Evolutionary conservation across 1,140 invertebrate species (phyloP).

Genomic region (Sweltsa coloradensis): DNA sequence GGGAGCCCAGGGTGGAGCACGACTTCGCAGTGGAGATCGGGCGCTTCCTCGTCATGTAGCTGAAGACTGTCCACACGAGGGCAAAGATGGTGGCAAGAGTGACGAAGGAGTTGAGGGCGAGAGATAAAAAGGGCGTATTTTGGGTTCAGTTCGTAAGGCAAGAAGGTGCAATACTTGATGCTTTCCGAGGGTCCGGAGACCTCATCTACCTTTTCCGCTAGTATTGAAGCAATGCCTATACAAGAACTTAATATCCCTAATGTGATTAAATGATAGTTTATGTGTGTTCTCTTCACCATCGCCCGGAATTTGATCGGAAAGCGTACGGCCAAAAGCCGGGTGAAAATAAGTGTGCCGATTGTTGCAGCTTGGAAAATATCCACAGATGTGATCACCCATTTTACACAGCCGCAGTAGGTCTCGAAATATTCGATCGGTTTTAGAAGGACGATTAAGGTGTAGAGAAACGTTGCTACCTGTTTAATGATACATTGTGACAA

Average conservation of each 20-base stretch:
- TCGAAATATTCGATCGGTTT: conserved; percentile 26
- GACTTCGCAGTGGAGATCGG: too few species aligned
- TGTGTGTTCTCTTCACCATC: conserved; percentile 34
- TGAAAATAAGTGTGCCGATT: conserved; percentile 36
- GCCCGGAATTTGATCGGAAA: conserved; percentile 35
- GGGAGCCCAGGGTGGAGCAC: too few species aligned
- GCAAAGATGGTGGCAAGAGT: conserved; percentile 26
- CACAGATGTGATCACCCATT: conserved; percentile 35
- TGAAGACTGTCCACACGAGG: conserved; percentile 13
- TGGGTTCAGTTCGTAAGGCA: conserved; percentile 33
- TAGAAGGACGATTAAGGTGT: conserved; percentile 35
- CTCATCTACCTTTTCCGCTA: conserved; percentile 24
- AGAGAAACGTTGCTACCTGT: conserved; percentile 33
- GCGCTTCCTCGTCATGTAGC: too few species aligned
- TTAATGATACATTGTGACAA: conserved; percentile 33
- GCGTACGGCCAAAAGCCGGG: conserved; percentile 32
- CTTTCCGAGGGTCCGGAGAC: background rate
- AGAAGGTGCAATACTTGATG: conserved; percentile 28
- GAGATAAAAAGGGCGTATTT: conserved; percentile 36
- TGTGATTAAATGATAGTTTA: conserved; percentile 39
- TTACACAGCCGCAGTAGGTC: conserved; percentile 29
- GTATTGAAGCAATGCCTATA: conserved; percentile 32
- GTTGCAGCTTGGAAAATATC: conserved; percentile 39
- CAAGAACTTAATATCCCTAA: conserved; percentile 35
- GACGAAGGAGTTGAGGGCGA: conserved; percentile 33